These are phyloP conservation scores for Chelonus formosanus DNA, from an alignment of 2,888 invertebrate genomes.

Conservation along the genomic window DNA sequence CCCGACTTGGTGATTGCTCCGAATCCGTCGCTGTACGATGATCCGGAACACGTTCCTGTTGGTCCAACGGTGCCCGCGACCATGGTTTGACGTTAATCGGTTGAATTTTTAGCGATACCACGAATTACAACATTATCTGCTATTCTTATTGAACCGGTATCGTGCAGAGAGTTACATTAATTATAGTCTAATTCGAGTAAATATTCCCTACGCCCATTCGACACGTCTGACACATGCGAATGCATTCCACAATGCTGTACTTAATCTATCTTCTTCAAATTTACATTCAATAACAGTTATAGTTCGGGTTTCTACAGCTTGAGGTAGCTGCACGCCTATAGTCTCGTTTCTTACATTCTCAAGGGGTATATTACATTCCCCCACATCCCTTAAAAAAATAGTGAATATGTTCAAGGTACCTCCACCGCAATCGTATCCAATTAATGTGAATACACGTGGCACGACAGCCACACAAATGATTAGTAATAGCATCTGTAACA, in stretches of 20 bases:
- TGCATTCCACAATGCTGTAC: neutral
- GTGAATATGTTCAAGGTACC: neutral
- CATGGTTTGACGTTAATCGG: no score
- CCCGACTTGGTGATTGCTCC: no score
- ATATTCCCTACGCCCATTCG: neutral
- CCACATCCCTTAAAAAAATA: neutral
- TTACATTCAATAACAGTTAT: neutral
- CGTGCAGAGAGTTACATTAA: neutral
- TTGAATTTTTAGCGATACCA: no score
- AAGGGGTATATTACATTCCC: neutral
- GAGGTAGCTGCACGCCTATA: neutral
- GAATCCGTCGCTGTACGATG: no score
- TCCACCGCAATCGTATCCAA: slow-evolving; percentile 4
- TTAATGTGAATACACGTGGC: slow-evolving; percentile 1
- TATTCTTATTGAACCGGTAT: neutral
- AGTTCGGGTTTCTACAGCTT: neutral
- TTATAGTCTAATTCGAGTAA: neutral
- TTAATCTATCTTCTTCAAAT: neutral
- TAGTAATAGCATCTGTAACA: neutral
- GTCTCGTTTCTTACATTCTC: neutral
- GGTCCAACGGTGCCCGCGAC: no score
- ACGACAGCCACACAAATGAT: neutral
- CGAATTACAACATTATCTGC: no score
- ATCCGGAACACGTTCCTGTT: no score
- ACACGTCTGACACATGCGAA: neutral